phyloP scores from a whole-genome alignment of 1,140 invertebrate species.

The Drosophila melanogaster region DNA sequence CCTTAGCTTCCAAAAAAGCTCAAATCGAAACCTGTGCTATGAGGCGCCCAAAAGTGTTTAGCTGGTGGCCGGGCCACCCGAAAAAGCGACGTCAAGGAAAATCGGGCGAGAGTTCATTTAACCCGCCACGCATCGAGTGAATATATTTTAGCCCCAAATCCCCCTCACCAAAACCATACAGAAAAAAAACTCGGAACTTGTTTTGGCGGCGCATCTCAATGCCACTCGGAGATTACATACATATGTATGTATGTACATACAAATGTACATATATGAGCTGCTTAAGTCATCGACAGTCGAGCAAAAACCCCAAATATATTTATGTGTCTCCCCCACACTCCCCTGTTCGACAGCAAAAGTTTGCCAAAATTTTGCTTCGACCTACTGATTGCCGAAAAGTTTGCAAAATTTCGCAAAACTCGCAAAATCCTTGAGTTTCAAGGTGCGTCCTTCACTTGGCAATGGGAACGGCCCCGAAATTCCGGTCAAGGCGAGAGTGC shows the following conservation, averaged over 20 bases:
- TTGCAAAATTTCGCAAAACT: slow-evolving; percentile 76
- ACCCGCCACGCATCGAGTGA: slow-evolving; percentile 59
- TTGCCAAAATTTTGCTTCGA: slow-evolving; percentile 63
- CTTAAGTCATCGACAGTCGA: slow-evolving; percentile 63
- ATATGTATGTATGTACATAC: too few species aligned
- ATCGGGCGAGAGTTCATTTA: slow-evolving; percentile 58
- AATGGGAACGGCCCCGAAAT: slow-evolving; percentile 67
- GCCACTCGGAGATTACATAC: slow-evolving; percentile 53
- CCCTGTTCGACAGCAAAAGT: slow-evolving; percentile 13
- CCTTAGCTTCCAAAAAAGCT: slow-evolving; percentile 85
- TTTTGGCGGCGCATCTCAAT: slow-evolving; percentile 58
- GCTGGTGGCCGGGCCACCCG: slow-evolving; percentile 65
- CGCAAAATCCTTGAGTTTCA: slow-evolving; percentile 79
- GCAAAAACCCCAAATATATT: not conserved
- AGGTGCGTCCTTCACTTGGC: slow-evolving; percentile 80
- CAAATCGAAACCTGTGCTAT: slow-evolving; percentile 84
- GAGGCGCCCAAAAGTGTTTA: slow-evolving; percentile 74
- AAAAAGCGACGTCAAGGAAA: slow-evolving; percentile 46
- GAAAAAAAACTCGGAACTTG: slow-evolving; percentile 37
- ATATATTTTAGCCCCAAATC: slow-evolving; percentile 7
- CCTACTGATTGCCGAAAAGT: slow-evolving; percentile 64
- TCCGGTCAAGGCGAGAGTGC: slow-evolving; percentile 77
- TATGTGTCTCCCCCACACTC: too few species aligned
- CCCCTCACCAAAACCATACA: not conserved
- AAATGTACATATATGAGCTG: slow-evolving; percentile 47